A percentile compares a stretch with the other conserved stretches of the same genome.
phyloP scores from a whole-genome alignment of 2,888 invertebrate species.

The Hypercompe scribonia region DNA sequence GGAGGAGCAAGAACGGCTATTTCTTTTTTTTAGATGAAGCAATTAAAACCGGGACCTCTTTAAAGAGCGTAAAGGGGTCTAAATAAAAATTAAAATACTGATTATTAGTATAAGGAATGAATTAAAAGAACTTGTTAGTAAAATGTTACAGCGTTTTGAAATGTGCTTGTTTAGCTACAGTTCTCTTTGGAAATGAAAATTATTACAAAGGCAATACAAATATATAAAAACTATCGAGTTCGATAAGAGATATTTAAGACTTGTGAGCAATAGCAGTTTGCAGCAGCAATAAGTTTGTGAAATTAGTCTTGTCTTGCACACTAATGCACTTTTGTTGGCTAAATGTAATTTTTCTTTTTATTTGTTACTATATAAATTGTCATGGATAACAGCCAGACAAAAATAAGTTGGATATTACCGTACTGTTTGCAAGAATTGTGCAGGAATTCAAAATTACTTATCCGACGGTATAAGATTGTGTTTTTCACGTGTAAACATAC shows the following conservation, averaged over 20 bases:
- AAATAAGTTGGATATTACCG: too few species aligned
- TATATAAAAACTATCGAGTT: not conserved
- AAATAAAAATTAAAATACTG: slow-evolving; percentile 67
- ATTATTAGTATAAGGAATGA: slow-evolving; percentile 70
- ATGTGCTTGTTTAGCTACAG: slow-evolving; percentile 2
- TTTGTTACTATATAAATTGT: too few species aligned
- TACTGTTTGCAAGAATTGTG: too few species aligned
- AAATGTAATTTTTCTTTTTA: too few species aligned
- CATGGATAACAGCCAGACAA: too few species aligned
- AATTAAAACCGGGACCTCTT: slow-evolving; percentile 79
- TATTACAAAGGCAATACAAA: not conserved
- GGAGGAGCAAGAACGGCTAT: slow-evolving; percentile 68
- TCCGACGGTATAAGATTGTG: too few species aligned
- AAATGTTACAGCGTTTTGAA: slow-evolving; percentile 7
- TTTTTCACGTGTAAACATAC: too few species aligned
- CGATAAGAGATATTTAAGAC: not conserved
- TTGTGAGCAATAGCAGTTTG: too few species aligned
- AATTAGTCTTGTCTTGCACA: too few species aligned
- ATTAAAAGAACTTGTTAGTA: slow-evolving; percentile 56
- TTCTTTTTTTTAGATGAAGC: slow-evolving; percentile 80
- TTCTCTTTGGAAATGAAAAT: not conserved
- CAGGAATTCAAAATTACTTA: too few species aligned
- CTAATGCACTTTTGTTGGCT: too few species aligned
- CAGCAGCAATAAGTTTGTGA: too few species aligned
- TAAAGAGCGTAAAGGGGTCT: slow-evolving; percentile 71